Percentiles rank a stretch among this genome's conserved stretches.
These are phyloP conservation scores for Belgica antarctica DNA, from an alignment of 2,888 invertebrate genomes.

Conservation along the genomic window DNA sequence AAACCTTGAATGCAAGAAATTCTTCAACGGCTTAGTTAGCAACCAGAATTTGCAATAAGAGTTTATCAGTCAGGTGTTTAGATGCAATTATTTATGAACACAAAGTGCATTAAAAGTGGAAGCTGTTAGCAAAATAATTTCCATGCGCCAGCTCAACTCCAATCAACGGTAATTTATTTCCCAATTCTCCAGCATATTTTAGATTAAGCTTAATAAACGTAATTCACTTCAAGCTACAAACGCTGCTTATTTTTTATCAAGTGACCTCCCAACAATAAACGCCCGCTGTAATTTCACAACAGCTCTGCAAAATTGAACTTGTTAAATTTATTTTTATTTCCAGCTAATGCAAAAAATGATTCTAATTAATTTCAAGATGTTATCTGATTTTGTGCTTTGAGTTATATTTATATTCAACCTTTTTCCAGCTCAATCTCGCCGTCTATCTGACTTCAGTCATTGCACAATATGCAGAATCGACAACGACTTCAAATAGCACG, in stretches of 20 bases:
- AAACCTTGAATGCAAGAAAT: too few relatives aligned
- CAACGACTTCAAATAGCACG: slow-evolving; percentile 1
- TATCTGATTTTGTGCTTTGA: slow-evolving; percentile 11
- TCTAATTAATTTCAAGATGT: slow-evolving; percentile 38
- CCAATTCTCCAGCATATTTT: too few relatives aligned
- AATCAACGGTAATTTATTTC: too few relatives aligned
- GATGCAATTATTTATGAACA: background rate
- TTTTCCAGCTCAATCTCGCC: background rate
- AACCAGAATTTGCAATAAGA: too few relatives aligned
- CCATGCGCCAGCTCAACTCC: too few relatives aligned
- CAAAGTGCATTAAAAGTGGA: background rate
- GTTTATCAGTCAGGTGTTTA: slow-evolving; percentile 8
- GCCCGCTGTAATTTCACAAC: background rate
- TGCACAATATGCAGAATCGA: slow-evolving; percentile 24
- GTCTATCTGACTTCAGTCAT: background rate
- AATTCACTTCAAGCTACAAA: background rate
- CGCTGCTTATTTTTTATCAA: background rate
- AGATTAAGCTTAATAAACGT: too few relatives aligned
- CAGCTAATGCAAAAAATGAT: slow-evolving; percentile 16
- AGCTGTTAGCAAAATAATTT: too few relatives aligned
- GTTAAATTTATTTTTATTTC: slow-evolving; percentile 18
- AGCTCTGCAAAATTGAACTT: background rate
- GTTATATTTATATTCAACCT: slow-evolving; percentile 10
- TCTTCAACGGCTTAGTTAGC: too few relatives aligned
- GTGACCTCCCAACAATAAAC: background rate